Base-by-base conservation (phyloP, 2,113 vertebrate genomes). In the Lanius ludovicianus region DNA sequence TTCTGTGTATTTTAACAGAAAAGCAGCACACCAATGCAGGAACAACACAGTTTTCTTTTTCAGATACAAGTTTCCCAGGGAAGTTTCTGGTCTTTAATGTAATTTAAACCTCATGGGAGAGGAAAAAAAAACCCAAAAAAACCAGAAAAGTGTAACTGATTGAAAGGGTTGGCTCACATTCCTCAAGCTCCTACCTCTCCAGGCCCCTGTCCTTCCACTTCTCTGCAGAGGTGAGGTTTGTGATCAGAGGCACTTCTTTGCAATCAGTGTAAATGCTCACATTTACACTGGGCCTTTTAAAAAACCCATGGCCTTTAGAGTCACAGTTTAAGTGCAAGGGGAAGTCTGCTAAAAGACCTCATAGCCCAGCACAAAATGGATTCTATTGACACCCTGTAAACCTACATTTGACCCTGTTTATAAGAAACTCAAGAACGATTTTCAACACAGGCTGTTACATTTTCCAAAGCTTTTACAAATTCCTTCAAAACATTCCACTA, bases 401-500 rank as follows among this genome's bases (percentile, higher is more conserved):
- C 79, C 85, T 50, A 15, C 18, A 9, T 0, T 0, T 79, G 82
- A 89, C 73, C 78, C 57, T 64, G 50, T 87, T 85, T 91, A 53
- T 46, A 63, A 94, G 53, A 93, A 95, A 76, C 49, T 53, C 63
- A 37, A 27, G 69, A 81, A 63, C 33, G 8, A 64, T 56, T 93
- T 93, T 63, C 95, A 65, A 10, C 53, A 41, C 41, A 64, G 17
- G 17, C 33, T 88, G 78, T 60, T 90, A 90, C 24, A 88, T 76
- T 94, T 91, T 80, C 42, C 77, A 70, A 64, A 79, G 57, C 53
- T 92, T 96, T 84, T 86, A 84, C 21, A 73, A 65, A 44, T 69
- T 59, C 82, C 47, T 91, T 77, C 55, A 75, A 30, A 91, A 76
- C 35, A 83, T 56, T 49, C 37, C 52, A n/a, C n/a, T 44, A 53